Conservation (phyloP, 2,113 vertebrate species). For the Regulus satrapa region DNA sequence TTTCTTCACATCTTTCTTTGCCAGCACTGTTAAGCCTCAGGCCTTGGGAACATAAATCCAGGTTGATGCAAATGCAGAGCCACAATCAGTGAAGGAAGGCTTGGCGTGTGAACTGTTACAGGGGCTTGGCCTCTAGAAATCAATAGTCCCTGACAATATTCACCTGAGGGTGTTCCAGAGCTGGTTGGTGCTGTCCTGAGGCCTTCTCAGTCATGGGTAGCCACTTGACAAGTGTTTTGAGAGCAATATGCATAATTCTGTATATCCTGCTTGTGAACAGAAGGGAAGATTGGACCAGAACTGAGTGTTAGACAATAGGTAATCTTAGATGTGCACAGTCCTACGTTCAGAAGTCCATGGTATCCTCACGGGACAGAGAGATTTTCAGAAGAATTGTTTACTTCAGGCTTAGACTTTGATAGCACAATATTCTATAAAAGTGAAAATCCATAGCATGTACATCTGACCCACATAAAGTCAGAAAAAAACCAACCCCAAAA, state of each 20-base stretch:
- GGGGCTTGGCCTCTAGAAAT: neutral
- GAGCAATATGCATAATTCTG: neutral
- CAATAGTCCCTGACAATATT: rapidly evolving
- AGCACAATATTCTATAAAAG: neutral
- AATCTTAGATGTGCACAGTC: neutral
- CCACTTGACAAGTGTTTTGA: neutral
- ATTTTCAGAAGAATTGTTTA: neutral
- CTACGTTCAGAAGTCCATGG: neutral
- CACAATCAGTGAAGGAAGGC: neutral
- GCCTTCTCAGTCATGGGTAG: neutral
- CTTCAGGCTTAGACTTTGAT: neutral
- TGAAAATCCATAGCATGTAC: neutral
- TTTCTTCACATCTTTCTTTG: neutral
- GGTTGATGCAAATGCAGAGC: neutral
- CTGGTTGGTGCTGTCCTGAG: neutral
- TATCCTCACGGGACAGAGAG: neutral
- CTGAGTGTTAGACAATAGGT: neutral
- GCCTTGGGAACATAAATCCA: neutral
- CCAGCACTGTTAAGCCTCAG: neutral
- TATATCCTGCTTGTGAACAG: neutral
- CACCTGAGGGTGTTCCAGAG: neutral
- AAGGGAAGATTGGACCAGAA: neutral
- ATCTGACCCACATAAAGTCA: neutral
- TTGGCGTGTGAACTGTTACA: neutral
- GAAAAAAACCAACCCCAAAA: rapidly evolving